Base-by-base conservation (phyloP, 2,797 vertebrate genomes). In the Sebastes miniatus region DNA sequence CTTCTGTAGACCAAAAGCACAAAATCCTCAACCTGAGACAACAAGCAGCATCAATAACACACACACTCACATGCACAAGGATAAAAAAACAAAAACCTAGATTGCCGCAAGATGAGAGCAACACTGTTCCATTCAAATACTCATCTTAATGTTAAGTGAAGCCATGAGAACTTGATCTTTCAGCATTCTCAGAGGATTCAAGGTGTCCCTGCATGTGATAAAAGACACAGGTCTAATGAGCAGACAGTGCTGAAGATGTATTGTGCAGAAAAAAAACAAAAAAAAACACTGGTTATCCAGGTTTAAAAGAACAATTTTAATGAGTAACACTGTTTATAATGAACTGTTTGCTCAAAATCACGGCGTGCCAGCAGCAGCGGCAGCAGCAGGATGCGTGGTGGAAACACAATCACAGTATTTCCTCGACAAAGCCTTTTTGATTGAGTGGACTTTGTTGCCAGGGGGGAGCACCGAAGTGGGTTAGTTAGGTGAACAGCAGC, bases 401-500 rank as follows among this genome's bases (percentile, higher is more conserved):
- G 22, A 47, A 80, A 80, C 54, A 67, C 25, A 69, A 61, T 72
- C 71, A 31, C 27, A 24, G 50, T 9, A 50, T 70, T 83, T 72
- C n/a, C 16, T 43, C 67, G 52, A 77, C 73, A 78, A 77, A 76
- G 66, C 66, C 67, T 61, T 81, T 79, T 68, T 83, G 66, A 81
- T 62, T 65, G 83, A 80, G 63, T 73, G 58, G 71, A 73, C 71
- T 71, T 66, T 57, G 61, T 76, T 82, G 79, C 81, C 63, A 69
- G 62, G 57, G 43, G 67, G 67, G 29, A 73, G 32, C 81, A 50
- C 43, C 13, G 24, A 8, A 47, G 65, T 68, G 58, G 63, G 77
- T 79, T 83, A 79, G 69, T 79, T 80, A 82, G 74, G 63, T 83
- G 67, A 77, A 83, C 64, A 73, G 76, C 57, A 57, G 36, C 1